A percentile compares a stretch with the other conserved stretches of the same genome.
Evolutionary conservation across 2,888 invertebrate genomes (phyloP).

Genomic region (Ptilodon capucinus): DNA sequence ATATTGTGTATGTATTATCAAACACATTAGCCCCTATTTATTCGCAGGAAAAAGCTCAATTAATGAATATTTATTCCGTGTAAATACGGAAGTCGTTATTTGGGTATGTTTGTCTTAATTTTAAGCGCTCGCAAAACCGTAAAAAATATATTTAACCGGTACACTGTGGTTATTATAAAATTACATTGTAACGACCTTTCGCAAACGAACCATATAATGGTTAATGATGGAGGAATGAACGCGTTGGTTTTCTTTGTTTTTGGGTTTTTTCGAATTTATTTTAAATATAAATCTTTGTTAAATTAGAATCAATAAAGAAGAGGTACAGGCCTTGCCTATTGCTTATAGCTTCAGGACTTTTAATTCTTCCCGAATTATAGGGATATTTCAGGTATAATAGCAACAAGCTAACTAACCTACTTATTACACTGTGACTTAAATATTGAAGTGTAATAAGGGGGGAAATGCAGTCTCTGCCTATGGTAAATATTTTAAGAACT

Average conservation of each 20-base stretch:
- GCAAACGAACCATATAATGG: background rate
- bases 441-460: too few relatives aligned
- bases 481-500: too few relatives aligned
- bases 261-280: background rate
- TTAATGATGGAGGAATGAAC: background rate
- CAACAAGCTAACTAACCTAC: too few relatives aligned
- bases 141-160: background rate
- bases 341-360: too few relatives aligned
- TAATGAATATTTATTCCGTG: background rate
- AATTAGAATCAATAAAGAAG: background rate
- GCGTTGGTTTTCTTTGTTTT: background rate
- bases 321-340: too few relatives aligned
- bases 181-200: background rate
- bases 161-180: background rate
- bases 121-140: background rate
- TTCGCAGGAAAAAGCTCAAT: background rate
- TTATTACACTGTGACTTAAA: too few relatives aligned
- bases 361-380: too few relatives aligned
- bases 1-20: too few relatives aligned
- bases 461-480: too few relatives aligned
- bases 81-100: background rate
- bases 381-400: too few relatives aligned
- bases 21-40: too few relatives aligned
- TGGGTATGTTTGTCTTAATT: background rate
- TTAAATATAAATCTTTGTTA: background rate